Percentiles rank a stretch among this genome's conserved stretches.
phyloP scores from a whole-genome alignment of 2,797 vertebrate species.

The Gastrophryne carolinensis region DNA sequence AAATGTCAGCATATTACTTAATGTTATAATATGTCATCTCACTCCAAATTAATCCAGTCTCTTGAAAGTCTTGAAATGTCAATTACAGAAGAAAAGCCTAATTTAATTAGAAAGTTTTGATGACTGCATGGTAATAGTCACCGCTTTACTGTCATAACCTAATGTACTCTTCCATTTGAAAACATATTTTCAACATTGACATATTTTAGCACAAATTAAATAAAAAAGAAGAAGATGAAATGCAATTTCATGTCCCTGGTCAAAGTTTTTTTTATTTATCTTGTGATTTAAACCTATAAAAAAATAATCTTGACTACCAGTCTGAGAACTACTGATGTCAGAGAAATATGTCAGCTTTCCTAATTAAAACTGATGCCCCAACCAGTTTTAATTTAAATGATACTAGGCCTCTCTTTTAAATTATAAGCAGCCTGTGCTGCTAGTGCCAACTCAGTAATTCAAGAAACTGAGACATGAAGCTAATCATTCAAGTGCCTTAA shows the following conservation, averaged over 20 bases:
- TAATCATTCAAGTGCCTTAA: background rate
- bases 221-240: background rate
- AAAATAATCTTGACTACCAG: background rate
- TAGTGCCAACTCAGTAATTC: background rate
- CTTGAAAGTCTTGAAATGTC: conserved; percentile 48
- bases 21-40: conserved; percentile 39
- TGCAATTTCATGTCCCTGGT: background rate
- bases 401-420: conserved; percentile 6
- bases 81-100: conserved; percentile 32
- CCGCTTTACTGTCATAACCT: conserved; percentile 32
- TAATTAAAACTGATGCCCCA: background rate
- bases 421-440: background rate
- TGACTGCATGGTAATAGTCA: conserved; percentile 41
- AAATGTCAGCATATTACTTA: conserved; percentile 38
- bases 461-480: background rate
- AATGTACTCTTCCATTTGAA: conserved; percentile 2
- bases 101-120: conserved; percentile 48
- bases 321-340: background rate
- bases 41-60: conserved; percentile 38
- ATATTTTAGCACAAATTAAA: conserved; percentile 19
- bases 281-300: background rate
- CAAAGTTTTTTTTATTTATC: background rate
- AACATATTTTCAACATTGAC: conserved; percentile 9
- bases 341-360: background rate
- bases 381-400: background rate